Conservation (phyloP, 2,888 invertebrate genomes). For the Coenonympha arcania region DNA sequence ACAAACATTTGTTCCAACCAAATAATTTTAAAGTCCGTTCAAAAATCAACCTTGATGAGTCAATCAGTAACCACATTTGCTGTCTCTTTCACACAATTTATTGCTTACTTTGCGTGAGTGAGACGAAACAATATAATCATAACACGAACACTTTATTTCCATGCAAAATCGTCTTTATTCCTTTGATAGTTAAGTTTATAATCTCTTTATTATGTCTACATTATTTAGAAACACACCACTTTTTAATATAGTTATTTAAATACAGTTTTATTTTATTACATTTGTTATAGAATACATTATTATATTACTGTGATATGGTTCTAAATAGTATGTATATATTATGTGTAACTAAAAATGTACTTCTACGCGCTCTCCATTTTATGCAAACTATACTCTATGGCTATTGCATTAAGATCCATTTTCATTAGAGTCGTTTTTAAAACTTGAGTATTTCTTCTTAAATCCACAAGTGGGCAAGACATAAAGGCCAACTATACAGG, state of each 20-base stretch:
- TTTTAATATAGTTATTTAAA: no score
- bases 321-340: background rate
- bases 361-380: no score
- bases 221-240: no score
- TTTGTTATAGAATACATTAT: background rate
- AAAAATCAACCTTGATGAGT: background rate
- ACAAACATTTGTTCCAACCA: no score
- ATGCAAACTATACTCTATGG: background rate
- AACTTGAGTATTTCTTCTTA: no score
- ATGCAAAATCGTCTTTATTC: background rate
- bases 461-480: no score
- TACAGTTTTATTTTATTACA: background rate
- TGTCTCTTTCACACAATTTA: background rate
- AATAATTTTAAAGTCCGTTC: conserved; percentile 2
- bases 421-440: no score
- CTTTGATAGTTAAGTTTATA: background rate
- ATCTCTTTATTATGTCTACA: background rate
- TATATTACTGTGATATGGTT: background rate
- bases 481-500: no score
- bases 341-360: no score
- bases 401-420: background rate
- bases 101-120: background rate
- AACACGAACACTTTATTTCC: background rate
- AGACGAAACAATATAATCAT: background rate
- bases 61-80: background rate